A percentile compares a stretch with the other conserved stretches of the same genome.
Conservation (phyloP, 2,888 invertebrate species). For the Saturnia pavonia region DNA sequence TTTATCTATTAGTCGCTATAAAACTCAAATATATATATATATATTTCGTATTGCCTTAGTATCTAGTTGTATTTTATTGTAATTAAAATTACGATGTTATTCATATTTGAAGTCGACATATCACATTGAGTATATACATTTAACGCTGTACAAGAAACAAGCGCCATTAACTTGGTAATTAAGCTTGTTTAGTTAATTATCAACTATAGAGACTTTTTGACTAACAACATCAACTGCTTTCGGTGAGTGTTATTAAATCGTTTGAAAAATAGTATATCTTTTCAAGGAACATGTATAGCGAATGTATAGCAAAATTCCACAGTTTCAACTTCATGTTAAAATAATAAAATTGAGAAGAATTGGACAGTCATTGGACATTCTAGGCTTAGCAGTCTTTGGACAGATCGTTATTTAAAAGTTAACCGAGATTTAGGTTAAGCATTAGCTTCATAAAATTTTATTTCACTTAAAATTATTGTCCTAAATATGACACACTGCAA, state of each 20-base stretch:
- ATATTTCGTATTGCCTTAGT: too few relatives aligned
- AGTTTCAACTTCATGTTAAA: background rate
- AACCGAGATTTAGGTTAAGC: too few relatives aligned
- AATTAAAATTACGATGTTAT: too few relatives aligned
- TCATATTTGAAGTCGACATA: too few relatives aligned
- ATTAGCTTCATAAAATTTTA: background rate
- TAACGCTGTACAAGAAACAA: background rate
- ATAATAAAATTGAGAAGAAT: too few relatives aligned
- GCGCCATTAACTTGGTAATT: constrained; percentile 57
- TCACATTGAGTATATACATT: background rate
- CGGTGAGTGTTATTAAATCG: background rate
- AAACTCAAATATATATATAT: too few relatives aligned
- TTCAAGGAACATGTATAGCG: too few relatives aligned
- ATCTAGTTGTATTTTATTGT: too few relatives aligned
- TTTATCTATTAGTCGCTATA: too few relatives aligned
- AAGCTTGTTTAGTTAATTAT: constrained; percentile 62
- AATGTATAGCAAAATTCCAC: background rate
- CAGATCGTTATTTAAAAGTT: too few relatives aligned
- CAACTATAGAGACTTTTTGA: constrained; percentile 16
- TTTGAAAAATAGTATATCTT: background rate
- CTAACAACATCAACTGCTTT: background rate
- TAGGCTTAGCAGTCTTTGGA: too few relatives aligned
- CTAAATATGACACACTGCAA: background rate
- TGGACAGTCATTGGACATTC: too few relatives aligned
- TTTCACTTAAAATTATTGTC: background rate